phyloP scores from a whole-genome alignment of 2,888 invertebrate genomes.

The Lamellibrachia columna region DNA sequence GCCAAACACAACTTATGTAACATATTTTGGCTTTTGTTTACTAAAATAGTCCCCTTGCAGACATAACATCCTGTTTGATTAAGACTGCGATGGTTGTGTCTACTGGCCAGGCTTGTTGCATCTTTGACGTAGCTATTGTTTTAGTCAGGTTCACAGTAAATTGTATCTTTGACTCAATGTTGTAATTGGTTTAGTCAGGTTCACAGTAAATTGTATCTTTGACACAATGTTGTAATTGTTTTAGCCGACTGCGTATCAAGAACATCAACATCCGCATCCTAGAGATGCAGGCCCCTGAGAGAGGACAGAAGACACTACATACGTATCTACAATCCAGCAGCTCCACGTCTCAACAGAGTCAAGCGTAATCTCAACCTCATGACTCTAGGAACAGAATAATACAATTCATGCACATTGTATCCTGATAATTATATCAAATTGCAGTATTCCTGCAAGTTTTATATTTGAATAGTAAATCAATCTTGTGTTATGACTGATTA shows the following conservation, averaged over 20 bases:
- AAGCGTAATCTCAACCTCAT: background rate
- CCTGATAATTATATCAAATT: too few relatives aligned
- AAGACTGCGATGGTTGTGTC: too few relatives aligned
- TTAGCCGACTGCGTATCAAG: background rate
- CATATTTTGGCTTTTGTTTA: too few relatives aligned
- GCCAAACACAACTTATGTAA: too few relatives aligned
- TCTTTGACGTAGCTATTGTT: too few relatives aligned
- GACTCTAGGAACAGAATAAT: too few relatives aligned
- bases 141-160: background rate
- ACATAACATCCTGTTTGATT: background rate
- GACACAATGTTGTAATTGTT: constrained; percentile 10
- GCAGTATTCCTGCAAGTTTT: too few relatives aligned
- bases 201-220: background rate
- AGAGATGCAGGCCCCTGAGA: constrained; percentile 60
- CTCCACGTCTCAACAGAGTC: background rate
- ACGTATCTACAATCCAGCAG: background rate
- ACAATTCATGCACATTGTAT: too few relatives aligned
- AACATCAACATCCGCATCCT: constrained; percentile 49
- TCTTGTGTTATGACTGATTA: too few relatives aligned
- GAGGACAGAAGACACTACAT: constrained; percentile 44
- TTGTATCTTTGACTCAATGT: background rate
- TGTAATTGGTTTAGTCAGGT: background rate
- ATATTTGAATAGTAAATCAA: too few relatives aligned
- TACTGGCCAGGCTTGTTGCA: too few relatives aligned
- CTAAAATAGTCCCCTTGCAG: background rate